Base-by-base conservation (phyloP, 1,140 invertebrate genomes). In the Calliphora vicina region DNA sequence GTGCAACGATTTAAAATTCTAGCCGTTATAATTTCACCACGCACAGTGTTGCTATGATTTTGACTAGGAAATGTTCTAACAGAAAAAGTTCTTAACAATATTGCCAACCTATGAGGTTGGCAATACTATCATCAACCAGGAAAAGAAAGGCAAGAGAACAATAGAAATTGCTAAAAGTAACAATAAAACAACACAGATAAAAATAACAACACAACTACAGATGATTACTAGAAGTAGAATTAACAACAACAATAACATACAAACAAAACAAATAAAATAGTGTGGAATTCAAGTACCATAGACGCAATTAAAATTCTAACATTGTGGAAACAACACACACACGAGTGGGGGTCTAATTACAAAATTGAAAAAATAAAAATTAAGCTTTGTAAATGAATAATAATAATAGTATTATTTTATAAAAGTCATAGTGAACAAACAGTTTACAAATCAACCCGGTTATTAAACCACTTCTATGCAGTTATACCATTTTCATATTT, bases 301-400 rank as follows among this genome's bases (percentile, higher is more conserved):
- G n/a, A 67, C 8, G 61, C 61, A 67, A 67, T 67, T 67, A 67
- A 67, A 67, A 67, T 67, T 67, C 61, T 67, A 67, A 67, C 61
- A 67, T 23, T 67, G 61, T 67, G n/a, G 20, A 67, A n/a, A n/a
- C n/a, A n/a, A 20, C 12, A 67, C 6, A 67, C n/a, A 23, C 61
- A 20, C 17, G 2, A 23, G 20, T 25, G 1, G 20, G 9, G 20
- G n/a, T 67, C n/a, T 20, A 25, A 67, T 67, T 67, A 67, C 57
- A 67, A 67, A 67, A 1, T 20, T 25, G 0, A 25, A 67, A 67
- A 67, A 25, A 23, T 2, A 25, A 57, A 13, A 23, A 67, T 23
- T 23, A 67, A 67, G 6, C 23, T 8, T 23, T 23, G 23, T 23
- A 67, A 25, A 67, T 20, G 8, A 67, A 67, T 25, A 23, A 67